These are phyloP conservation scores for Columba livia DNA, from an alignment of 2,113 vertebrate genomes.

Conservation along the genomic window DNA sequence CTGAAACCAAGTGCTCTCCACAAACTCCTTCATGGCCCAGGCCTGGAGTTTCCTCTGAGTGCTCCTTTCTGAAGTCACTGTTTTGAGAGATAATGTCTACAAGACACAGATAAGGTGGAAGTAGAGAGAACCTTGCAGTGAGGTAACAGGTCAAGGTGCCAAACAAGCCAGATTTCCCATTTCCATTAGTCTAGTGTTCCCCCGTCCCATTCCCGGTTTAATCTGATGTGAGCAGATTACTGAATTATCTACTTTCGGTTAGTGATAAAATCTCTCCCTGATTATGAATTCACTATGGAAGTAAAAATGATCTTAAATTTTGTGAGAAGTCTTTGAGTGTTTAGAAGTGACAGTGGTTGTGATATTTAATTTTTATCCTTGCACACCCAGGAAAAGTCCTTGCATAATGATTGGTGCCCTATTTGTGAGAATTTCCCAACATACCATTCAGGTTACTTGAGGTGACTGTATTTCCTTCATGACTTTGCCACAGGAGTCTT, in stretches of 20 bases:
- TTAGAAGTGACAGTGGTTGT: neutral
- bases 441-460: accelerated
- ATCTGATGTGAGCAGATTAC: neutral
- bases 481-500: neutral
- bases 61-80: neutral
- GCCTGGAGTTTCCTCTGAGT: neutral
- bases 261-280: neutral
- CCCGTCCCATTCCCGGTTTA: neutral
- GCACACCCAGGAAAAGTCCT: neutral
- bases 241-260: neutral
- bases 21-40: neutral
- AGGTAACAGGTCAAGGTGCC: neutral
- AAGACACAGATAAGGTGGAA: neutral
- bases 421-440: accelerated
- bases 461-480: neutral
- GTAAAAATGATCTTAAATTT: neutral
- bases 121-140: neutral
- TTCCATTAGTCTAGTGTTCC: neutral
- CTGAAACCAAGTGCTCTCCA: accelerated
- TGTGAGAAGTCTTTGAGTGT: neutral
- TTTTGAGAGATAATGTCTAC: neutral
- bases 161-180: neutral
- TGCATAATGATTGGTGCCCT: accelerated
- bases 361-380: neutral
- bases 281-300: neutral